Evolutionary conservation across 2,888 invertebrate species (phyloP).

Genomic region (Blera fallax): DNA sequence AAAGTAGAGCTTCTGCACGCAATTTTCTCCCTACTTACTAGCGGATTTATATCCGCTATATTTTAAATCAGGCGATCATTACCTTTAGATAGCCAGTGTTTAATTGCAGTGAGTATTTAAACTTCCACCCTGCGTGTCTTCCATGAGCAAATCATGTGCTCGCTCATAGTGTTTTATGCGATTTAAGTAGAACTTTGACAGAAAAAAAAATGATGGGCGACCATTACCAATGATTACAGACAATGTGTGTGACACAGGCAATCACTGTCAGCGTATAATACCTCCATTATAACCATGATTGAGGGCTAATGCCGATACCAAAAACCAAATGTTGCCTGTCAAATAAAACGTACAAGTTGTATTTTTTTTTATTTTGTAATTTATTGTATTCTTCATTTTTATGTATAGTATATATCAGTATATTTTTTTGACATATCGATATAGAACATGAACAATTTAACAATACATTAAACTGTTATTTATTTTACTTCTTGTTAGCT

Average conservation of each 20-base stretch:
- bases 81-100: background rate
- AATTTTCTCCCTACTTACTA: background rate
- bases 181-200: background rate
- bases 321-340: background rate
- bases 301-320: background rate
- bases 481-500: constrained; percentile 40
- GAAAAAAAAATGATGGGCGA: background rate
- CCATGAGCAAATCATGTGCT: background rate
- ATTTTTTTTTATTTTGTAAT: constrained; percentile 16
- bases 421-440: constrained; percentile 49
- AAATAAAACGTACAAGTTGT: background rate
- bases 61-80: background rate
- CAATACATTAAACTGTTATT: constrained; percentile 58
- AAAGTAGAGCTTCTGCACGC: background rate
- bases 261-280: background rate
- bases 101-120: background rate
- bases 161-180: background rate
- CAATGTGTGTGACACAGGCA: too few relatives aligned
- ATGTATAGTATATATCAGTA: constrained; percentile 47
- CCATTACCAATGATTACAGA: background rate
- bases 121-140: background rate
- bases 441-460: constrained; percentile 66
- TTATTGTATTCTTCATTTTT: constrained; percentile 60
- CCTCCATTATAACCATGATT: background rate
- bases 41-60: background rate